Base-by-base conservation (phyloP, 2,888 invertebrate genomes). In the Noctua pronuba region DNA sequence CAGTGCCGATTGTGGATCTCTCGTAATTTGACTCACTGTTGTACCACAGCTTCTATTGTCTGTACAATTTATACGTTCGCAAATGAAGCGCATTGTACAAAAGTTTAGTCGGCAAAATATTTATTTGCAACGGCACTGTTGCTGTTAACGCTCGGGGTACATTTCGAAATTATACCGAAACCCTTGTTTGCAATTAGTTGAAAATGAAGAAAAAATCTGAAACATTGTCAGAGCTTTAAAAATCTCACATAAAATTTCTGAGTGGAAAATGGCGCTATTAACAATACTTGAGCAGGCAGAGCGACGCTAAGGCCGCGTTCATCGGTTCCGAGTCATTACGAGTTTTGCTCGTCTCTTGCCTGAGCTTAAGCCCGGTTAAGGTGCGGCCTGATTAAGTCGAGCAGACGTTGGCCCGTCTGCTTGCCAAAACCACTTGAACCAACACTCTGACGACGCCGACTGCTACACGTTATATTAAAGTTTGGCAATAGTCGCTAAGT, bases 381-480 rank as follows among this genome's bases (percentile, higher is more conserved):
- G 95, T 95, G 93, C 90, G 90, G 92, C 92, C 93, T 94, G 94
- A 95, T 96, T 95, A 96, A 95, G 94, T 91, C 92, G 91, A 94
- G 90, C 94, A 93, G 93, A 92, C 93, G 93, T 92, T 90, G 91
- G 92, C 93, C 87, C 91, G 91, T 90, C 92, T 93, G 92, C 94
- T 93, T 95, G 95, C 95, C 96, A 96, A 95, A 95, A 94, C 95
- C 95, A 94, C 95, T 95, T 93, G 91, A 95, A 89, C 92, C 87
- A 87, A 88, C 89, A 88, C 89, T 89, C 88, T 88, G 89, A 89
- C 91, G 89, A 89, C 91, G 89, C 87, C 86, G 91, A 90, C 88
- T 90, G 89, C 86, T 89, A 90, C 90, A 91, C 91, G 91, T 92
- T 92, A 92, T 93, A 94, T 93, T 93, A 92, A 93, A 94, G 92